phyloP scores from a whole-genome alignment of 2,113 vertebrate genomes.

The Phylloscopus trochiloides region DNA sequence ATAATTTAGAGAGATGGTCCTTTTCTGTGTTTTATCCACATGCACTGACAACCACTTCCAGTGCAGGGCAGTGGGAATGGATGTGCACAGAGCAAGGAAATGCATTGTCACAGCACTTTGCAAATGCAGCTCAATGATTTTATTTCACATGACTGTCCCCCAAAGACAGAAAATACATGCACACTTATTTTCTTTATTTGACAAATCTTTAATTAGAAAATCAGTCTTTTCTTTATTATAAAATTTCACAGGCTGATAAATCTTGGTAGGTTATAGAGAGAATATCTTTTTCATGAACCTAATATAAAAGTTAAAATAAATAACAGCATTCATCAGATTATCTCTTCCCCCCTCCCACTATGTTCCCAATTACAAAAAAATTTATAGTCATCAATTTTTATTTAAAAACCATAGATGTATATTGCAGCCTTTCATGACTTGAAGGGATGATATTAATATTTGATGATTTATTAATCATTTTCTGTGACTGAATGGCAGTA shows the following conservation, averaged over 20 bases:
- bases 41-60: background rate
- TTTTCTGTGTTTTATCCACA: background rate
- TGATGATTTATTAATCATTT: conserved; percentile 29
- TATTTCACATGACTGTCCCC: background rate
- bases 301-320: conserved; percentile 80
- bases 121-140: background rate
- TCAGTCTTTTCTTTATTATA: conserved; percentile 68
- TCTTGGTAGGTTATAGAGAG: conserved; percentile 71
- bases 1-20: background rate
- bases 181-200: conserved; percentile 65
- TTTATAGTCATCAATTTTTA: conserved; percentile 62
- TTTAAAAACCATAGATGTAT: conserved; percentile 64
- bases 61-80: background rate
- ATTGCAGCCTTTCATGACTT: conserved; percentile 65
- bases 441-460: conserved; percentile 42
- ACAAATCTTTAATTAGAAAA: conserved; percentile 83
- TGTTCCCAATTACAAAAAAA: conserved; percentile 70
- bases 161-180: conserved; percentile 47
- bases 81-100: background rate
- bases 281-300: conserved; percentile 68
- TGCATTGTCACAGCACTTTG: background rate
- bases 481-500: conserved; percentile 18
- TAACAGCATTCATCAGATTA: conserved; percentile 70
- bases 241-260: conserved; percentile 79
- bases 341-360: background rate